A percentile compares a stretch with the other conserved stretches of the same genome.
Conservation (phyloP, 2,888 invertebrate species). For the Oscheius sp. region DNA sequence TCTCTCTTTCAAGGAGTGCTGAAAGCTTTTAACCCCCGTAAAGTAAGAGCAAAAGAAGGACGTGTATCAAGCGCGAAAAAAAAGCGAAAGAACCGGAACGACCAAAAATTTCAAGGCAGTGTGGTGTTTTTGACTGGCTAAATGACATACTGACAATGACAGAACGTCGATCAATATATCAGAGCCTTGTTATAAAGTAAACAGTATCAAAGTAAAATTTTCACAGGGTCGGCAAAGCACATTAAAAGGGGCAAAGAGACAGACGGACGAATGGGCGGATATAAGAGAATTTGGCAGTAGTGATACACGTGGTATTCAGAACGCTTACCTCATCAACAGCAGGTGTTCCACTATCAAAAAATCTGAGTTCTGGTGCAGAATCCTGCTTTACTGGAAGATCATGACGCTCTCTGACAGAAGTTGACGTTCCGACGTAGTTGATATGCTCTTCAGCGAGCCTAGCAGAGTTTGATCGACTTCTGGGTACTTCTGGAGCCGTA, state of each 20-base stretch:
- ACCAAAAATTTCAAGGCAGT: no score
- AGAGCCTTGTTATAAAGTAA: no score
- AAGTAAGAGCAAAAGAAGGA: no score
- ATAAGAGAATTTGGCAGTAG: no score
- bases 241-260: neutral
- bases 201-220: no score
- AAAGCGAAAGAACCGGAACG: no score
- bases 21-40: neutral
- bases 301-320: no score
- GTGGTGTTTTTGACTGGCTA: no score
- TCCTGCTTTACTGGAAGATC: conserved; percentile 2
- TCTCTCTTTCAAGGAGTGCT: conserved; percentile 54
- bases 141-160: no score
- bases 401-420: neutral
- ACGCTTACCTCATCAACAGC: conserved; percentile 37
- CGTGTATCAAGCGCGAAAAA: no score
- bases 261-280: no score
- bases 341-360: conserved; percentile 34
- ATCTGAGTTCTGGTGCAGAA: conserved; percentile 38
- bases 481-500: conserved; percentile 29
- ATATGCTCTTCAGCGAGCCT: neutral
- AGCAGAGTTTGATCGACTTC: conserved; percentile 32
- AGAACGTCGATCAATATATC: no score
- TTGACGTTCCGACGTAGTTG: conserved; percentile 26
- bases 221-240: neutral